phyloP scores from a whole-genome alignment of 2,888 invertebrate genomes.

The Athalia rosae region DNA sequence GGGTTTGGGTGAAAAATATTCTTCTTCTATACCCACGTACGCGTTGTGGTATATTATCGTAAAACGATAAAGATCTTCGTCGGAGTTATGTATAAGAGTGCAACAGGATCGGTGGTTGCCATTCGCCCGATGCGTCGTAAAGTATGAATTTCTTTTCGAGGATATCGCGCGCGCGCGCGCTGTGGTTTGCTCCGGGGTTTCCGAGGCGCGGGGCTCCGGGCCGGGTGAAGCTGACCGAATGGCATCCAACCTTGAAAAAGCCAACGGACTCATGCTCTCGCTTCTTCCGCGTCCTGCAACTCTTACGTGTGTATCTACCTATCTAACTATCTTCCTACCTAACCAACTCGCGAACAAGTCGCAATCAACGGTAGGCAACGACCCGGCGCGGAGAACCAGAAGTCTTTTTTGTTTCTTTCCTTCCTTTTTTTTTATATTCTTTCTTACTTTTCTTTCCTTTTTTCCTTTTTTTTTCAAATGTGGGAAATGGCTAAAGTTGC shows the following conservation, averaged over 20 bases:
- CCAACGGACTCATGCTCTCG: conserved; percentile 39
- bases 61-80: conserved; percentile 24
- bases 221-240: conserved; percentile 42
- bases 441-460: not conserved
- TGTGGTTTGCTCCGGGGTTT: not conserved
- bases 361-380: conserved; percentile 40
- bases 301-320: conserved; percentile 3
- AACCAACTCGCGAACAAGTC: conserved; percentile 22
- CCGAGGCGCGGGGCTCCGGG: conserved; percentile 8
- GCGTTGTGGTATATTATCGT: not conserved
- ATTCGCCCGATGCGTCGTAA: conserved; percentile 14
- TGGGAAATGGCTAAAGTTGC: conserved; percentile 31
- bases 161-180: conserved; percentile 26
- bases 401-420: not conserved
- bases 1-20: too few relatives aligned
- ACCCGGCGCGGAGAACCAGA: conserved; percentile 19
- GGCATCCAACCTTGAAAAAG: conserved; percentile 41
- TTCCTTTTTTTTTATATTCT: not conserved
- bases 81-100: too few relatives aligned
- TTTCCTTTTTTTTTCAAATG: not conserved
- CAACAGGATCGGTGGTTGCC: not conserved
- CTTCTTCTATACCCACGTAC: not conserved
- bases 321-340: not conserved
- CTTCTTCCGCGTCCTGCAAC: conserved; percentile 37
- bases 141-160: conserved; percentile 36